Conservation (phyloP, 1,140 invertebrate genomes). For the Megalopta genalis region DNA sequence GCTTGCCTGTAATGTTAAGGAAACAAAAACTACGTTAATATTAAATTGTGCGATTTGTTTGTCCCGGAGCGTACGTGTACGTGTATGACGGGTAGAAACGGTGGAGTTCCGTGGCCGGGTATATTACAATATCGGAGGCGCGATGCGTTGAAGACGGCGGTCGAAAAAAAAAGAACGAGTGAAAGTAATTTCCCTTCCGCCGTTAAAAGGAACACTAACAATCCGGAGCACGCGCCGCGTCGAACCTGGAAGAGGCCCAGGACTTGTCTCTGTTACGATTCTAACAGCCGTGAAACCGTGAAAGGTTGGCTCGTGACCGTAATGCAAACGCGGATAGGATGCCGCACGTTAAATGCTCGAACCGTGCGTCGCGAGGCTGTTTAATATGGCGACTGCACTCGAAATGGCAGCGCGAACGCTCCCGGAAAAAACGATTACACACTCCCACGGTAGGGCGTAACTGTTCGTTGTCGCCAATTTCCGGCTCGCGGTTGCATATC, state of each 20-base stretch:
- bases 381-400: constrained; percentile 27
- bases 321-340: constrained; percentile 50
- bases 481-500: background rate
- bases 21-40: no score
- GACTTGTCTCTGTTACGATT: constrained; percentile 53
- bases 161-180: background rate
- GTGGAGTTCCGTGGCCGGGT: no score
- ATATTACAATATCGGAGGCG: no score
- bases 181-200: constrained; percentile 22
- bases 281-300: constrained; percentile 62
- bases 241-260: constrained; percentile 35
- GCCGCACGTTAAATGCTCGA: constrained; percentile 10
- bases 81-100: no score
- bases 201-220: constrained; percentile 3
- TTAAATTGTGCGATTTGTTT: no score
- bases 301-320: constrained; percentile 61
- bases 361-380: constrained; percentile 2
- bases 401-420: constrained; percentile 33
- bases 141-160: background rate
- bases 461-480: constrained; percentile 13
- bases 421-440: constrained; percentile 12
- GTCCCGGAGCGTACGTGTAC: no score
- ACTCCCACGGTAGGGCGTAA: constrained; percentile 11
- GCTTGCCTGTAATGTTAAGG: no score
- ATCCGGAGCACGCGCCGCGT: constrained; percentile 12